phyloP scores from a whole-genome alignment of 2,888 invertebrate genomes.

The Leptinotarsa peninsularis region DNA sequence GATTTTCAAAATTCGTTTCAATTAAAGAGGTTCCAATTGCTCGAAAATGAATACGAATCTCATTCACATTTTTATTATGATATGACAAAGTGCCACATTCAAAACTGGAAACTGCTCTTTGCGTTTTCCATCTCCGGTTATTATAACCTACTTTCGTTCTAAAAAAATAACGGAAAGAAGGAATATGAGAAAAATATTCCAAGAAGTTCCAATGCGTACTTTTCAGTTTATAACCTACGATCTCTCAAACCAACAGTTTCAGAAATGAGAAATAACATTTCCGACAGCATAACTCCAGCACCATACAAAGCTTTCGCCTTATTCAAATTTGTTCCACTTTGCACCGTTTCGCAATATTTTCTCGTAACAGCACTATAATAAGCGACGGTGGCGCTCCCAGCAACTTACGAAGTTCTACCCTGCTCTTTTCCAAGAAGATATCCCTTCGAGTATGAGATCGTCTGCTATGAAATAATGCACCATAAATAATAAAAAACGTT shows the following conservation, averaged over 20 bases:
- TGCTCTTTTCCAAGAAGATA: neutral
- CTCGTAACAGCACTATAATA: constrained; percentile 8
- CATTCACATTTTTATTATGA: too few species aligned
- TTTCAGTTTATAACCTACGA: neutral
- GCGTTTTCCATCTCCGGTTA: too few species aligned
- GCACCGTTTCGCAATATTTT: neutral
- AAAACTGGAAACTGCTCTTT: too few species aligned
- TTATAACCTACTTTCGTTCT: too few species aligned
- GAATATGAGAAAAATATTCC: too few species aligned
- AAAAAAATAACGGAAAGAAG: too few species aligned
- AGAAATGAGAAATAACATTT: neutral
- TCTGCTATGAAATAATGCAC: constrained; percentile 6
- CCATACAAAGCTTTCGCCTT: neutral
- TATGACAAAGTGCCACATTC: too few species aligned
- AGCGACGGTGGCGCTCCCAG: neutral
- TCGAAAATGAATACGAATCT: too few species aligned
- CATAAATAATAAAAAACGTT: constrained; percentile 13
- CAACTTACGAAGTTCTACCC: neutral
- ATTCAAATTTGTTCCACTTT: constrained; percentile 14
- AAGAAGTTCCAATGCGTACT: neutral
- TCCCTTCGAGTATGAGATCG: constrained; percentile 15
- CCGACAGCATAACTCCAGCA: neutral
- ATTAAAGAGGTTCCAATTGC: too few species aligned
- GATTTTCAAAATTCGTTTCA: too few species aligned
- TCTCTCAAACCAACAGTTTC: neutral